Percentiles rank a stretch among this genome's conserved stretches.
These are phyloP conservation scores for Phainopepla nitens DNA, from an alignment of 2,113 vertebrate species.

Conservation along the genomic window DNA sequence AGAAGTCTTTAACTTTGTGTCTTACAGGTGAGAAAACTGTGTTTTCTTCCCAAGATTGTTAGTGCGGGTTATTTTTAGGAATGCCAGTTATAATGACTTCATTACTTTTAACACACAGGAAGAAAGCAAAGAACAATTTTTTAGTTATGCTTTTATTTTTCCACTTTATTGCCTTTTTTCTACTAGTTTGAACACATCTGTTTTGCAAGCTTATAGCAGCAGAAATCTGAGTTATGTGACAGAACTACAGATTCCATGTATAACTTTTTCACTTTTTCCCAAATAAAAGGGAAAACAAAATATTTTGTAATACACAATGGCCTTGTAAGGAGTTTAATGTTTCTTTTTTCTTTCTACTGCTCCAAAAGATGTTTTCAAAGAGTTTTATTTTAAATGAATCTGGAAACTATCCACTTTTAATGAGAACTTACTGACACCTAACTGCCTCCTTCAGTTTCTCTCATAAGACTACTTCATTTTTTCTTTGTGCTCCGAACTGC, in stretches of 20 bases:
- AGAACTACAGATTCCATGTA: background rate
- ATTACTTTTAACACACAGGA: constrained; percentile 12
- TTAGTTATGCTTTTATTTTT: background rate
- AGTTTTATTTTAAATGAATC: background rate
- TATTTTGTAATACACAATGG: background rate
- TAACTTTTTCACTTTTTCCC: background rate
- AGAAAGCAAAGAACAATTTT: background rate
- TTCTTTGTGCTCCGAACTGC: background rate
- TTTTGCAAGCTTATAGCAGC: background rate
- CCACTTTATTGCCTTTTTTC: background rate
- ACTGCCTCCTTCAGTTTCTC: constrained; percentile 19
- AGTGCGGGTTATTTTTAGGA: background rate
- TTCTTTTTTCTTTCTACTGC: background rate
- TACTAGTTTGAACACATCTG: background rate
- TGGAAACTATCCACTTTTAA: constrained; percentile 7
- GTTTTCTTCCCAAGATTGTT: background rate
- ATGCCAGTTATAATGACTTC: background rate
- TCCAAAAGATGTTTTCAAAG: background rate
- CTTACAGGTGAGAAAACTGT: background rate
- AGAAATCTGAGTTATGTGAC: background rate
- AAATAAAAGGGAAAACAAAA: background rate
- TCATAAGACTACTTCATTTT: background rate
- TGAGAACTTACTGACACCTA: constrained; percentile 5
- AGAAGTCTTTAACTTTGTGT: background rate
- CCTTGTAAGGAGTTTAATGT: background rate